These are phyloP conservation scores for Flabesymbios commensalis DNA, from an alignment of 2,888 invertebrate genomes.

Conservation along the genomic window DNA sequence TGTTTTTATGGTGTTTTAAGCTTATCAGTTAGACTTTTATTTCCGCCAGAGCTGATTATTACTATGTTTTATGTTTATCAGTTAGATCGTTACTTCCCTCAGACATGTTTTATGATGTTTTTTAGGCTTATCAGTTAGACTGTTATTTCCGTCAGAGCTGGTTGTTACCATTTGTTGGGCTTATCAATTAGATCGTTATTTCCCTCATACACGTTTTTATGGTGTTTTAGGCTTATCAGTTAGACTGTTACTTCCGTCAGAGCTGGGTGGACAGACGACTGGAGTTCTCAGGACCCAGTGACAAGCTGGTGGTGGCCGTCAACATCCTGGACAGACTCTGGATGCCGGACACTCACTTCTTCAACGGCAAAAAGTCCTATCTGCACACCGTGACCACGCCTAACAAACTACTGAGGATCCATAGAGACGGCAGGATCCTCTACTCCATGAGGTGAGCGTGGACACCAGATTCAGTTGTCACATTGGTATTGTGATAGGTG, in stretches of 20 bases:
- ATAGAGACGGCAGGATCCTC: slow-evolving; percentile 86
- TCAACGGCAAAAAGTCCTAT: slow-evolving; percentile 92
- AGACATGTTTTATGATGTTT: too few species aligned
- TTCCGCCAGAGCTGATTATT: too few species aligned
- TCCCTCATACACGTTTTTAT: too few species aligned
- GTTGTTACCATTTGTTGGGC: too few species aligned
- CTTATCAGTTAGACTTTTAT: too few species aligned
- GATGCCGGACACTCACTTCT: slow-evolving; percentile 67
- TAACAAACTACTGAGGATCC: slow-evolving; percentile 86
- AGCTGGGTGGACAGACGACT: slow-evolving; percentile 40
- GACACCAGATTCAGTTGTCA: too few species aligned
- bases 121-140: slow-evolving; percentile 38
- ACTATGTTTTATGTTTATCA: too few species aligned
- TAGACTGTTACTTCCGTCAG: slow-evolving; percentile 45
- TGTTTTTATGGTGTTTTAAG: slow-evolving; percentile 39
- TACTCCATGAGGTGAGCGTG: slow-evolving; percentile 89
- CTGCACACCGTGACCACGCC: slow-evolving; percentile 94
- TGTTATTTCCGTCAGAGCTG: too few species aligned
- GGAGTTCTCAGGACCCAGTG: slow-evolving; percentile 36
- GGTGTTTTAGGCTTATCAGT: slow-evolving; percentile 40
- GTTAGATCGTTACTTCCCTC: too few species aligned
- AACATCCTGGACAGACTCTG: slow-evolving; percentile 51
- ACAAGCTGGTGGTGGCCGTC: slow-evolving; percentile 40
- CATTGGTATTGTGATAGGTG: background rate
- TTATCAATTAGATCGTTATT: too few species aligned